Percentiles rank a stretch among this genome's conserved stretches.
These are phyloP conservation scores for Macrosteles quadrilineatus DNA, from an alignment of 1,140 invertebrate species.

Conservation along the genomic window DNA sequence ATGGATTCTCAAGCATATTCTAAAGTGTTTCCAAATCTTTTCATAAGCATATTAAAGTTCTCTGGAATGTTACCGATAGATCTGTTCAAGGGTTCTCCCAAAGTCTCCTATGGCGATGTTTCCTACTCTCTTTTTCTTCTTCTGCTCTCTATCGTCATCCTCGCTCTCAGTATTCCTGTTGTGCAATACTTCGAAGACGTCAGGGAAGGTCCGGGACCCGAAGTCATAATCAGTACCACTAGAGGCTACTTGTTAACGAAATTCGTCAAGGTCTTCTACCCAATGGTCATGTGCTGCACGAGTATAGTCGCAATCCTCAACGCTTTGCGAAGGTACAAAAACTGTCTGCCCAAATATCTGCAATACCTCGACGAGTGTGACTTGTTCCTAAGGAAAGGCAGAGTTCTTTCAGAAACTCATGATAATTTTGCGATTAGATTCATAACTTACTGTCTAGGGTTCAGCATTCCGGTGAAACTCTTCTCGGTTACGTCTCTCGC, in stretches of 20 bases:
- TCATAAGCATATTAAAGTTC: not conserved
- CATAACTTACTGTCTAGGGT: not conserved
- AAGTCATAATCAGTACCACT: not conserved
- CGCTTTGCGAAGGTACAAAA: not conserved
- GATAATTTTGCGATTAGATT: not conserved
- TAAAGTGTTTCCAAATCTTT: slow-evolving; percentile 10
- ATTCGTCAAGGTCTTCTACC: not conserved
- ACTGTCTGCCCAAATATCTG: not conserved
- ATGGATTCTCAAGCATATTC: no score
- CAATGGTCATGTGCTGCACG: not conserved
- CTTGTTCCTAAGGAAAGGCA: not conserved
- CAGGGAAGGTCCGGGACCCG: no score
- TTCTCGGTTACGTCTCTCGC: not conserved
- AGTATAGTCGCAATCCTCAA: not conserved
- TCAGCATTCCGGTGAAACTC: not conserved
- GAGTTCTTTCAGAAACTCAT: not conserved
- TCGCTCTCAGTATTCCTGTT: not conserved
- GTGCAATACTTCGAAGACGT: not conserved
- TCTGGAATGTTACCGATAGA: not conserved
- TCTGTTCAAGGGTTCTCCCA: no score
- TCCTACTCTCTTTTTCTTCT: not conserved
- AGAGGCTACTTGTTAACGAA: not conserved
- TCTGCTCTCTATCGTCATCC: not conserved
- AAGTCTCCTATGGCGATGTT: not conserved
- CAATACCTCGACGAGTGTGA: not conserved